These are phyloP conservation scores for Mizuhopecten yessoensis DNA, from an alignment of 1,140 invertebrate species.

Conservation along the genomic window DNA sequence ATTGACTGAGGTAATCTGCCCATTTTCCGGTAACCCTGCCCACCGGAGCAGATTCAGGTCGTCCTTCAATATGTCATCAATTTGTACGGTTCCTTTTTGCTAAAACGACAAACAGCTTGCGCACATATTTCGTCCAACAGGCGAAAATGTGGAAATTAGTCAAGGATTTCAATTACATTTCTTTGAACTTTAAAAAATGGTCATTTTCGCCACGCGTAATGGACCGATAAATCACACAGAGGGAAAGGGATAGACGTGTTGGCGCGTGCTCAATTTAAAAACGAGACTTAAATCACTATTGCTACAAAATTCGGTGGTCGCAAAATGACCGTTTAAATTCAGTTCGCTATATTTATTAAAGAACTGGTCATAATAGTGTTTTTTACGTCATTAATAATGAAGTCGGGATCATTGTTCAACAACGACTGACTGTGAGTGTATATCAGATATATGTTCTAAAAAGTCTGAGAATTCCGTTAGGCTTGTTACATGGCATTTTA, in stretches of 20 bases:
- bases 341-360: background rate
- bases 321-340: background rate
- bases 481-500: too few species aligned
- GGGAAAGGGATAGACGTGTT: background rate
- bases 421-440: too few species aligned
- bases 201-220: constrained; percentile 29
- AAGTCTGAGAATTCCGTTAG: too few species aligned
- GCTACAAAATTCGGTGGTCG: background rate
- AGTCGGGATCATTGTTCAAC: too few species aligned
- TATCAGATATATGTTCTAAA: too few species aligned
- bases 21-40: background rate
- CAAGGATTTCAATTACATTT: background rate
- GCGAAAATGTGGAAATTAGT: background rate
- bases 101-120: background rate
- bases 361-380: too few species aligned
- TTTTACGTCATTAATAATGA: too few species aligned
- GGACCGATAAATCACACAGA: background rate
- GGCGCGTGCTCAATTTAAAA: background rate
- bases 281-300: background rate
- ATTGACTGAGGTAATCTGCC: background rate
- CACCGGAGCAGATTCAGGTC: background rate
- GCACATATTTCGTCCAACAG: too few species aligned
- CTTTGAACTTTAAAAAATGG: constrained; percentile 1
- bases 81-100: constrained; percentile 13
- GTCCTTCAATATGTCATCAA: constrained; percentile 38